Base-by-base conservation (phyloP, 1,140 invertebrate genomes). In the Sesamia nonagrioides region DNA sequence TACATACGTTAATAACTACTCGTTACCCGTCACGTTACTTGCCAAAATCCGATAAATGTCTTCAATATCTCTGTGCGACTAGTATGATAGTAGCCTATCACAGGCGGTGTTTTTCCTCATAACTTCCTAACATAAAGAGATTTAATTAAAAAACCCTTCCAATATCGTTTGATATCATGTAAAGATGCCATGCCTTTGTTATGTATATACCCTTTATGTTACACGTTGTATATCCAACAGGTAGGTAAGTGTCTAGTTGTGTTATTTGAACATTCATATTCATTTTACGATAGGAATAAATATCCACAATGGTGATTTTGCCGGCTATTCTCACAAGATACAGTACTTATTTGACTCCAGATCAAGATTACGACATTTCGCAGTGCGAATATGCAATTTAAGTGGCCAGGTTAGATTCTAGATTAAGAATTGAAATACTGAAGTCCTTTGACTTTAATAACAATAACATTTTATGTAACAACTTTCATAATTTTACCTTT, bases 311-410 rank as follows among this genome's bases (percentile, higher is more conserved):
- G 8, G 61, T 42, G 21, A 21, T 9, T 42, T 42, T 42, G 61
- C 15, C 17, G 17, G n/a, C 37, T 40, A 66, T 42, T 42, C 61
- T 42, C 61, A 66, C 42, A 42, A 66, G 42, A 66, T 66, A 18
- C 37, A 21, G 13, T 66, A 2, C 61, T 63, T 66, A 40, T 21
- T 63, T 17, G 60, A 37, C 6, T n/a, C 18, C 37, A 13, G 61
- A 66, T 66, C 61, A 66, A 40, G 61, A 66, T 66, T 42, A n/a
- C 61, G 18, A 8, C 61, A 66, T 66, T 37, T 66, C 37, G 17
- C 35, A 37, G 37, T 66, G 37, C 61, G 8, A 66, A 66, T 66
- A 66, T 66, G 11, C 61, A 66, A 40, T 66, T 66, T 42, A 63
- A 63, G 35, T 40, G 35, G 11, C 7, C 60, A 63, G 60, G 40